These are phyloP conservation scores for Priocnemis perturbator DNA, from an alignment of 2,888 invertebrate species.

Conservation along the genomic window DNA sequence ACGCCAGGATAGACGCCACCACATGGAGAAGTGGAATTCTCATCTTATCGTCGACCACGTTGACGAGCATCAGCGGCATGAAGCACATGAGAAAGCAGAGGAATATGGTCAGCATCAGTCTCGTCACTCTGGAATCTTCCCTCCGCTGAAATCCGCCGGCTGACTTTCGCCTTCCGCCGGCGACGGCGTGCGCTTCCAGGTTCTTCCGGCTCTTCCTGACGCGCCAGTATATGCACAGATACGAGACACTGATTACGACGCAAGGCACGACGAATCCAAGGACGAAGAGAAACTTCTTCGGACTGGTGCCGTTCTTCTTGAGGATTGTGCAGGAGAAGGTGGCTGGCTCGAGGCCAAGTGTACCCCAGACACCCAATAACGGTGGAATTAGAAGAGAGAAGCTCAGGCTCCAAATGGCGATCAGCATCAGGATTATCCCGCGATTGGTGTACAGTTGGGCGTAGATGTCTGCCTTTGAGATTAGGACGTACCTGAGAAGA, in stretches of 20 bases:
- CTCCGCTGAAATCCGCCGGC: constrained; percentile 75
- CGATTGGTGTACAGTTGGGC: constrained; percentile 84
- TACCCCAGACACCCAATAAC: constrained; percentile 89
- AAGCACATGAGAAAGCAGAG: constrained; percentile 90
- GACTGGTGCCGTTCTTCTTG: constrained; percentile 85
- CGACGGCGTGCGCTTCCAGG: constrained; percentile 82
- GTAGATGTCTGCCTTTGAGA: constrained; percentile 88
- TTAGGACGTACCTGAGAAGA: constrained; percentile 86
- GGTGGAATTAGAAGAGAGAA: constrained; percentile 83
- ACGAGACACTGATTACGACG: constrained; percentile 88
- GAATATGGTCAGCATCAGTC: constrained; percentile 92
- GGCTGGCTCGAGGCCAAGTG: constrained; percentile 85
- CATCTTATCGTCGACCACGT: constrained; percentile 89
- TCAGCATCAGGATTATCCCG: constrained; percentile 86
- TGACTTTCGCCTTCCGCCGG: constrained; percentile 77
- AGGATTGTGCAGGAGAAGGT: constrained; percentile 95
- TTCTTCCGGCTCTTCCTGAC: constrained; percentile 85
- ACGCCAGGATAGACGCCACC: constrained; percentile 89
- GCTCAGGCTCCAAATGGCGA: constrained; percentile 85
- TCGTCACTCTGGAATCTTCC: constrained; percentile 89
- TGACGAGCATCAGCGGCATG: constrained; percentile 91
- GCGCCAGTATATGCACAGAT: constrained; percentile 90
- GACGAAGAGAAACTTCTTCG: constrained; percentile 89
- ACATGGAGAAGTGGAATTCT: constrained; percentile 86
- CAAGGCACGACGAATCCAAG: constrained; percentile 91